These are phyloP conservation scores for Arnoldichthys spilopterus DNA, from an alignment of 2,797 vertebrate genomes.

Conservation along the genomic window DNA sequence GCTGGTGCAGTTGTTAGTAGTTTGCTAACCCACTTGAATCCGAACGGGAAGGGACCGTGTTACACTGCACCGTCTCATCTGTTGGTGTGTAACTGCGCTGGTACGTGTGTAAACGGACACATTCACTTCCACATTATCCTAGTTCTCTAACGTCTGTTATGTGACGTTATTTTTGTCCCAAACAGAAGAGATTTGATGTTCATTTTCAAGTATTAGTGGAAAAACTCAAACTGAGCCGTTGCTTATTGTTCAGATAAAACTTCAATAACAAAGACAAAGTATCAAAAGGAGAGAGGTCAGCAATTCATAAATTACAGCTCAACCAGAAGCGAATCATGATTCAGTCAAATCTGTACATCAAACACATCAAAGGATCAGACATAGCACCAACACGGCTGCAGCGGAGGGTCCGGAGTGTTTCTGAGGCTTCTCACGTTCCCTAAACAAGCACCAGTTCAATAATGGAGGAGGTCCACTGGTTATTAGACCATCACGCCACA, in stretches of 20 bases:
- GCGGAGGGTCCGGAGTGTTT: conserved; percentile 39
- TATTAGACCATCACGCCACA: not conserved
- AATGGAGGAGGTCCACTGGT: not conserved
- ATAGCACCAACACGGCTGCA: conserved; percentile 69
- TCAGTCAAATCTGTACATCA: conserved; percentile 82
- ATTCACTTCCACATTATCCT: no score
- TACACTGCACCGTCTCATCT: no score
- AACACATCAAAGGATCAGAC: conserved; percentile 74
- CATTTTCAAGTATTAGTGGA: conserved; percentile 54
- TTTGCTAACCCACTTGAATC: no score
- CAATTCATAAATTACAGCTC: conserved; percentile 73
- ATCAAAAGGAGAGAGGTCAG: conserved; percentile 70
- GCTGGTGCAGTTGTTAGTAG: no score
- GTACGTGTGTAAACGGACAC: no score
- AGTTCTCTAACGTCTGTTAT: no score
- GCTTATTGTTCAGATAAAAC: conserved; percentile 27
- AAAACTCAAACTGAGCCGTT: conserved; percentile 31
- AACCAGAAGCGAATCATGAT: conserved; percentile 73
- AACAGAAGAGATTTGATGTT: not conserved
- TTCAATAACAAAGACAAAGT: conserved; percentile 68
- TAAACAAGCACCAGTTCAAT: not conserved
- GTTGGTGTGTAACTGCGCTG: no score
- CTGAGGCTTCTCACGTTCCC: not conserved
- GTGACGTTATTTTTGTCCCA: not conserved
- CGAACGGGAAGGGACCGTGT: no score